phyloP scores from a whole-genome alignment of 2,797 vertebrate species.

The Tenualosa thibaudeaui region DNA sequence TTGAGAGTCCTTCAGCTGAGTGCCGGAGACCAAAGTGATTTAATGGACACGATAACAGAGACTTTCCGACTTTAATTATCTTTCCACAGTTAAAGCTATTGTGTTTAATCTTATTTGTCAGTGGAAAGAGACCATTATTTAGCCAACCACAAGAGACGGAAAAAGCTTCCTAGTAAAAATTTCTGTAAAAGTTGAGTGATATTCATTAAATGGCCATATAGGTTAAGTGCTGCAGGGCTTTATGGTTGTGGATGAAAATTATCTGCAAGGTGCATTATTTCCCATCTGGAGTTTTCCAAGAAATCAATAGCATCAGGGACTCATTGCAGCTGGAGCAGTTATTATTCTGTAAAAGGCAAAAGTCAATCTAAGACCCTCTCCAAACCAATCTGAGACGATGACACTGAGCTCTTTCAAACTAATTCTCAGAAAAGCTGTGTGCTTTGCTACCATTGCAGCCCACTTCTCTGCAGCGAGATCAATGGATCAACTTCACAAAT shows the following conservation, averaged over 20 bases:
- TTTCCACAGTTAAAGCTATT: not conserved
- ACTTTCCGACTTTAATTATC: not conserved
- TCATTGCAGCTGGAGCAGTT: not conserved
- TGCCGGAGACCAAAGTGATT: not conserved
- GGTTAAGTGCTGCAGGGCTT: not conserved
- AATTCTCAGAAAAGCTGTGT: not conserved
- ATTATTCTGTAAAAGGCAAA: not conserved
- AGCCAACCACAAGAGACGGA: not conserved
- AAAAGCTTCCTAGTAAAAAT: not conserved
- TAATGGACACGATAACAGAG: not conserved
- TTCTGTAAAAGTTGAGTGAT: not conserved
- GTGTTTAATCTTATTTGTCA: not conserved
- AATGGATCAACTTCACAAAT: conserved; percentile 6
- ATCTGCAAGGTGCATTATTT: not conserved
- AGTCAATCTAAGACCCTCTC: conserved; percentile 3
- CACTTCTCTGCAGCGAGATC: not conserved
- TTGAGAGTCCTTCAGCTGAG: not conserved
- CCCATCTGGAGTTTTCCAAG: not conserved
- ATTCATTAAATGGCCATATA: not conserved
- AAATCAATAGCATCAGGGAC: not conserved
- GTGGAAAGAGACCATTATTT: not conserved
- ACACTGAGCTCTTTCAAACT: conserved; percentile 2
- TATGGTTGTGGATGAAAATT: not conserved
- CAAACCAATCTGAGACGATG: not conserved
- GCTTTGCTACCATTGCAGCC: not conserved